Conservation (phyloP, 2,888 invertebrate species). For the Choreutis nemorana region DNA sequence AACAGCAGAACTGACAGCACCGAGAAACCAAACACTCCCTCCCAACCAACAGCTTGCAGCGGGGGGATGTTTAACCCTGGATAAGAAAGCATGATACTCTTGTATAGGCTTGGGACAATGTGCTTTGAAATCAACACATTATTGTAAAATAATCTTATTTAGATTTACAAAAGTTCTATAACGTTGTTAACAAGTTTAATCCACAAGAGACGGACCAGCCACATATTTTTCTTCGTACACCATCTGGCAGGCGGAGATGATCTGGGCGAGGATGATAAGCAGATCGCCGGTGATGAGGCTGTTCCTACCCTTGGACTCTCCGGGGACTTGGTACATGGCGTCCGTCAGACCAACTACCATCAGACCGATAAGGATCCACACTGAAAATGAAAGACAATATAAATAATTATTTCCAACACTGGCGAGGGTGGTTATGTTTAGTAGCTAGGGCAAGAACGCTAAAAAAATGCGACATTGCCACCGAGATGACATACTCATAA, state of each 20-base stretch:
- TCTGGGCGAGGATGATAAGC: constrained; percentile 76
- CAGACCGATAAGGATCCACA: constrained; percentile 74
- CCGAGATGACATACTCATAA: too few species aligned
- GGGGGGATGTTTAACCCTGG: constrained; percentile 83
- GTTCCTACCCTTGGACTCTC: constrained; percentile 65
- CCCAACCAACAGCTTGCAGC: constrained; percentile 93
- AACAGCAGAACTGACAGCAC: constrained; percentile 35
- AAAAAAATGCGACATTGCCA: too few species aligned
- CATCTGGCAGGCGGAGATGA: constrained; percentile 90
- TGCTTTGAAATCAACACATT: neutral
- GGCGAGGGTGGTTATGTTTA: too few species aligned
- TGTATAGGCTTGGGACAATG: too few species aligned
- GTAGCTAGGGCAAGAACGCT: too few species aligned
- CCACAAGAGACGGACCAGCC: too few species aligned
- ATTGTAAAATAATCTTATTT: too few species aligned
- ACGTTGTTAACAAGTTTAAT: too few species aligned
- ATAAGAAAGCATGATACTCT: constrained; percentile 1
- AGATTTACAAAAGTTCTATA: too few species aligned
- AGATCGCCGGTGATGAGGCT: constrained; percentile 84
- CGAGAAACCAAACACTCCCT: constrained; percentile 71
- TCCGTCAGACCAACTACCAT: constrained; percentile 79
- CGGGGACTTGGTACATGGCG: constrained; percentile 55
- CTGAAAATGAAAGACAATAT: constrained; percentile 20
- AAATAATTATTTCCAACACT: too few species aligned
- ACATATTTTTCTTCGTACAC: constrained; percentile 95